phyloP scores from a whole-genome alignment of 2,113 vertebrate genomes.

The Phainopepla nitens region DNA sequence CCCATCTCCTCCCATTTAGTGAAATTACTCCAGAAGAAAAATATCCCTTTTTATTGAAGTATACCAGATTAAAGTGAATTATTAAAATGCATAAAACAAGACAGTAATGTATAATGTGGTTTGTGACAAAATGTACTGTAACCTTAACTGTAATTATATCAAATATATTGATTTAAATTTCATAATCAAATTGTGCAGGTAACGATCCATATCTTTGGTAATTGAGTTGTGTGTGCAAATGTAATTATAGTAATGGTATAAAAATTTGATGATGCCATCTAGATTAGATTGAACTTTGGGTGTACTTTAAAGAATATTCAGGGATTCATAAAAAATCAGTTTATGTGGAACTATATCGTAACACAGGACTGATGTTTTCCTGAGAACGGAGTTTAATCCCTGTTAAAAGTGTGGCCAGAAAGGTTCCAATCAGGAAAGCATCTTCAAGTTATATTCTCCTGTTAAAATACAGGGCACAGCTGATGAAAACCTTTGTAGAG shows the following conservation, averaged over 20 bases:
- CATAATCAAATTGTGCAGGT: conserved; percentile 67
- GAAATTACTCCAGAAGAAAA: conserved; percentile 66
- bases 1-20: conserved; percentile 55
- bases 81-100: conserved; percentile 68
- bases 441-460: not conserved
- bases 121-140: conserved; percentile 70
- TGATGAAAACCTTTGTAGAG: not conserved
- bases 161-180: conserved; percentile 73
- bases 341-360: conserved; percentile 44
- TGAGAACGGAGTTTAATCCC: conserved; percentile 5
- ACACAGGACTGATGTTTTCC: conserved; percentile 21
- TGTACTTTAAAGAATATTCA: conserved; percentile 70
- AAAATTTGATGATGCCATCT: conserved; percentile 72
- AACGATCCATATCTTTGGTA: conserved; percentile 71
- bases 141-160: conserved; percentile 71
- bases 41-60: conserved; percentile 57
- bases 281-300: conserved; percentile 78
- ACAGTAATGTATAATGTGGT: conserved; percentile 55
- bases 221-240: conserved; percentile 72
- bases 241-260: conserved; percentile 72
- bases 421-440: not conserved
- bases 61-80: conserved; percentile 51
- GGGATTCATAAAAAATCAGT: conserved; percentile 66
- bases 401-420: conserved; percentile 4
- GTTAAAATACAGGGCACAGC: not conserved